phyloP scores from a whole-genome alignment of 2,113 vertebrate genomes.

The Caretta caretta region DNA sequence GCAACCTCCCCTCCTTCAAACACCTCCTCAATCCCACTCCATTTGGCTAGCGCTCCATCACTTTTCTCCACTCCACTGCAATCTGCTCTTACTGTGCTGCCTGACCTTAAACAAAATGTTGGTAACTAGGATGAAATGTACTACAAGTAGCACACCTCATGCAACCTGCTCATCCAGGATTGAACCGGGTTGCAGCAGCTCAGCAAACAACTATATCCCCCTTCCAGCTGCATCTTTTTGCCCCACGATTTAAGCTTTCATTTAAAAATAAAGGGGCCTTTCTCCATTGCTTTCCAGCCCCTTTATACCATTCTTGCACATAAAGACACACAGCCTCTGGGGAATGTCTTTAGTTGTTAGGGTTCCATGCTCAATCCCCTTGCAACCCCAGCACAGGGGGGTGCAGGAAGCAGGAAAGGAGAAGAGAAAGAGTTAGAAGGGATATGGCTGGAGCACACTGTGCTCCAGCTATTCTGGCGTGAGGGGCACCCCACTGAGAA shows the following conservation, averaged over 20 bases:
- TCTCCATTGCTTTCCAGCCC: background rate
- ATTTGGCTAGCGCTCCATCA: background rate
- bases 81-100: background rate
- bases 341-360: accelerated
- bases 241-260: background rate
- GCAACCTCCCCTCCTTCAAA: background rate
- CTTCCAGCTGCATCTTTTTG: too few species aligned
- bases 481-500: too few species aligned
- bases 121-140: background rate
- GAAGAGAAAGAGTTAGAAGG: background rate
- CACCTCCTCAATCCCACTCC: background rate
- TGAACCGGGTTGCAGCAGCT: background rate
- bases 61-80: background rate
- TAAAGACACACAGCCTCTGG: background rate
- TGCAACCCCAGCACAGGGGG: background rate
- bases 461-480: too few species aligned
- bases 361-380: background rate
- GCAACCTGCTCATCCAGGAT: background rate
- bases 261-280: background rate
- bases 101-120: background rate
- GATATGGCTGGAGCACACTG: background rate
- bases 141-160: background rate
- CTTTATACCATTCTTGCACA: background rate
- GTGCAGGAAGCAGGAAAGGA: background rate
- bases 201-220: background rate